phyloP scores from a whole-genome alignment of 1,140 invertebrate species.

The Dreissena polymorpha region DNA sequence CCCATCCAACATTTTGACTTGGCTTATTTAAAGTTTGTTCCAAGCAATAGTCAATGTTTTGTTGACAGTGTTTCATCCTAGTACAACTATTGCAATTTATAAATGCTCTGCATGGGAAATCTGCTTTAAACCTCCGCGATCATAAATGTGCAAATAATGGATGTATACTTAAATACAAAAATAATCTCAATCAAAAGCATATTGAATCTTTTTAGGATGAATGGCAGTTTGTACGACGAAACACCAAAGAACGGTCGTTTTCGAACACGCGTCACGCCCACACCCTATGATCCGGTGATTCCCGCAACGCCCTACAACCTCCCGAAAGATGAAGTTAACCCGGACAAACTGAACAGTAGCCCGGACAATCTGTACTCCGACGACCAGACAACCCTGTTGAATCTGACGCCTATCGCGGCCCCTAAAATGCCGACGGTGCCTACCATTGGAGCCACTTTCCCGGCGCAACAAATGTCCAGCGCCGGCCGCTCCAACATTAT shows the following conservation, averaged over 20 bases:
- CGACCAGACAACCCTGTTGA: neutral
- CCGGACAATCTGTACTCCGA: constrained; percentile 1
- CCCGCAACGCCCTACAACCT: neutral
- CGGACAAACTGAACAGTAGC: neutral
- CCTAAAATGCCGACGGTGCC: too few species aligned
- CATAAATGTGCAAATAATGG: neutral
- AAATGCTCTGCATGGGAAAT: neutral
- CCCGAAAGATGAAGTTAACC: neutral
- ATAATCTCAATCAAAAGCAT: neutral
- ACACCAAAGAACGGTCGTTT: neutral
- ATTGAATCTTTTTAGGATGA: neutral
- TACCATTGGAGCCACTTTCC: too few species aligned
- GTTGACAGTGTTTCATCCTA: too few species aligned
- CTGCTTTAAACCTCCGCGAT: neutral
- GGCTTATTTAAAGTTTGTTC: too few species aligned
- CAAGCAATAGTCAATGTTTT: too few species aligned
- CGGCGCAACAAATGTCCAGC: too few species aligned
- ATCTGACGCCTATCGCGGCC: too few species aligned
- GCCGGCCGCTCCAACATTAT: too few species aligned
- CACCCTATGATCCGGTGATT: neutral
- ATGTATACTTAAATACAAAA: neutral
- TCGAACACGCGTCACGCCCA: neutral
- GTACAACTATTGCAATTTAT: too few species aligned
- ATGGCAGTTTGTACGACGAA: constrained; percentile 1
- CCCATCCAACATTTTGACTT: too few species aligned